phyloP scores from a whole-genome alignment of 1,140 invertebrate species.

The Drosophila truncata region DNA sequence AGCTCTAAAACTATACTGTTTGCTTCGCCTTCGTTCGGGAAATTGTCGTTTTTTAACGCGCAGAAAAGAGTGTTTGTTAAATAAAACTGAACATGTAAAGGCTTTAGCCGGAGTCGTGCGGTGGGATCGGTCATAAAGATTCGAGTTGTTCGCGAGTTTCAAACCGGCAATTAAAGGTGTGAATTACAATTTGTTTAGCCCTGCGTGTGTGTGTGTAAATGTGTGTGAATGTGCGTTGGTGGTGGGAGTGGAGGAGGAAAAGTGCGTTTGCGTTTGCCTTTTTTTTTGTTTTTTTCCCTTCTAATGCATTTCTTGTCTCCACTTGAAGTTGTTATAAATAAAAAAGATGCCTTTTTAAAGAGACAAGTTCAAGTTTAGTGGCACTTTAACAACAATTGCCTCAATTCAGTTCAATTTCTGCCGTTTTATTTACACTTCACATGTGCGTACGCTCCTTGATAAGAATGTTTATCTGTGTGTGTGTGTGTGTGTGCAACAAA shows the following conservation, averaged over 20 bases:
- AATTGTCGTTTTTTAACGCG: conserved; percentile 5
- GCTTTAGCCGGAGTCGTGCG: conserved; percentile 12
- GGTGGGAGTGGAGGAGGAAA: conserved; percentile 1
- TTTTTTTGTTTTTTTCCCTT: conserved; percentile 28
- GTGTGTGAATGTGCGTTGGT: conserved; percentile 21
- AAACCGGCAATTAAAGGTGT: conserved; percentile 9
- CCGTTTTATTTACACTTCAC: conserved; percentile 67
- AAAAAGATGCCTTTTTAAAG: conserved; percentile 17
- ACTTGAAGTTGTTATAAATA: conserved; percentile 38
- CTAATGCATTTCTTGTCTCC: conserved; percentile 44
- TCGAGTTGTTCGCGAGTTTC: conserved; percentile 17
- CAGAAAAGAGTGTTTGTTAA: conserved; percentile 20
- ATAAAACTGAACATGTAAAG: conserved; percentile 48
- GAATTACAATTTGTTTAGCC: conserved; percentile 3
- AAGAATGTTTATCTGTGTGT: conserved; percentile 34
- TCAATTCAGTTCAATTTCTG: conserved; percentile 26
- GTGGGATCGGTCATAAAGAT: conserved; percentile 9
- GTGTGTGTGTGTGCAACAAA: conserved; percentile 36
- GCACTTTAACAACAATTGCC: conserved; percentile 26
- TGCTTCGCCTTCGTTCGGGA: not conserved
- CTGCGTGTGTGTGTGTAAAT: not conserved
- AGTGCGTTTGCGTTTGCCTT: conserved; percentile 32
- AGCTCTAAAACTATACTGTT: too few species aligned
- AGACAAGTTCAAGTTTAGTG: conserved; percentile 59
- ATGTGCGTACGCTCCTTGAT: conserved; percentile 54